Conservation (phyloP, 2,113 vertebrate genomes). For the Lophura nycthemera region DNA sequence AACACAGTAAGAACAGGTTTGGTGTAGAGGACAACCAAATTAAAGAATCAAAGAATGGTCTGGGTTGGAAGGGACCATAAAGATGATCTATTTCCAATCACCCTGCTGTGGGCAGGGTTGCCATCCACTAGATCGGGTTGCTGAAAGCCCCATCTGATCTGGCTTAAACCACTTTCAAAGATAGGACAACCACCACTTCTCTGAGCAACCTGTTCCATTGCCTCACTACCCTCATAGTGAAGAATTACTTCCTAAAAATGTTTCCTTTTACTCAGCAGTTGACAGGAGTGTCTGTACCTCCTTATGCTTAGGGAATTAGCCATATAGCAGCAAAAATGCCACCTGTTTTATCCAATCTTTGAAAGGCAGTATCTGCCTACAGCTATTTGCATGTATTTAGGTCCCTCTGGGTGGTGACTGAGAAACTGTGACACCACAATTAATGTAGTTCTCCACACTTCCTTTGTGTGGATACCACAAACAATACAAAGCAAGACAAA, state of each 20-base stretch:
- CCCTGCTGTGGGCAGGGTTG: too few species aligned
- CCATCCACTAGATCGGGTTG: too few species aligned
- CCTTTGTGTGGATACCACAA: background rate
- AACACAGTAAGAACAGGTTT: background rate
- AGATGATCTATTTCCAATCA: too few species aligned
- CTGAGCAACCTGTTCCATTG: background rate
- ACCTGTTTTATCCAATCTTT: background rate
- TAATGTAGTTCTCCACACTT: background rate
- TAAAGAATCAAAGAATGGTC: too few species aligned
- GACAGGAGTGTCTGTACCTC: background rate
- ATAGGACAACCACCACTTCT: background rate
- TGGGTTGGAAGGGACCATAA: too few species aligned
- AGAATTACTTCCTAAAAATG: background rate
- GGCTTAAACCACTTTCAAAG: background rate
- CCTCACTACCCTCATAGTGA: background rate
- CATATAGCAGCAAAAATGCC: background rate
- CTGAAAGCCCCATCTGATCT: background rate
- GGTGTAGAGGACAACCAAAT: background rate
- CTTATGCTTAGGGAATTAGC: constrained; percentile 5
- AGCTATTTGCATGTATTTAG: background rate
- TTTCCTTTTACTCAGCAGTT: background rate
- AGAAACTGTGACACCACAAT: background rate
- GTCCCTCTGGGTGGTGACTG: background rate
- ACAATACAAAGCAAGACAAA: background rate
- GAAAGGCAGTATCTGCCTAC: background rate